These are phyloP conservation scores for Cataglyphis livida DNA, from an alignment of 2,888 invertebrate genomes.

Conservation along the genomic window DNA sequence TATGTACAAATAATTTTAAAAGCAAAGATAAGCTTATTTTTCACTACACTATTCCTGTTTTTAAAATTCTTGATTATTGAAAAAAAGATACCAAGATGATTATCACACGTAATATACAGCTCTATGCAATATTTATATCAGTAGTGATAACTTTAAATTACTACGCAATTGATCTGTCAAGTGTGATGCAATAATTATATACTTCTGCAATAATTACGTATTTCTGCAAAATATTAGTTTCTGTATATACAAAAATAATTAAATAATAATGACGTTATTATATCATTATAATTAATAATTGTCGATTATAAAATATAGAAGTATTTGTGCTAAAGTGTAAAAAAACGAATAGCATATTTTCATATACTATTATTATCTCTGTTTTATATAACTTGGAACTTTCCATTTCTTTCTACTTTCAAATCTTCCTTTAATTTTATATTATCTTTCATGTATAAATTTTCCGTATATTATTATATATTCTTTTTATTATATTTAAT, in stretches of 20 bases:
- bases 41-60: not conserved
- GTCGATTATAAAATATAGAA: not conserved
- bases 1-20: not conserved
- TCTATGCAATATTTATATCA: conserved; percentile 7
- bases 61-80: not conserved
- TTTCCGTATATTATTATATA: not conserved
- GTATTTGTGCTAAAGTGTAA: not conserved
- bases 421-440: not conserved
- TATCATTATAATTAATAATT: not conserved
- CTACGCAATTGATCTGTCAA: not conserved
- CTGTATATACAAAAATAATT: not conserved
- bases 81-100: not conserved
- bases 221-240: not conserved
- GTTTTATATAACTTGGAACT: not conserved
- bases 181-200: not conserved
- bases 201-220: not conserved
- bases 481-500: not conserved
- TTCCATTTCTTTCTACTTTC: not conserved
- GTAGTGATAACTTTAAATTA: not conserved
- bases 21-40: not conserved
- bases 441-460: not conserved
- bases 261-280: not conserved
- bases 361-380: not conserved
- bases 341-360: not conserved
- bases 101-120: conserved; percentile 6